A percentile compares a stretch with the other conserved stretches of the same genome.
These are phyloP conservation scores for Neoarius graeffei DNA, from an alignment of 2,113 vertebrate genomes.

Conservation along the genomic window DNA sequence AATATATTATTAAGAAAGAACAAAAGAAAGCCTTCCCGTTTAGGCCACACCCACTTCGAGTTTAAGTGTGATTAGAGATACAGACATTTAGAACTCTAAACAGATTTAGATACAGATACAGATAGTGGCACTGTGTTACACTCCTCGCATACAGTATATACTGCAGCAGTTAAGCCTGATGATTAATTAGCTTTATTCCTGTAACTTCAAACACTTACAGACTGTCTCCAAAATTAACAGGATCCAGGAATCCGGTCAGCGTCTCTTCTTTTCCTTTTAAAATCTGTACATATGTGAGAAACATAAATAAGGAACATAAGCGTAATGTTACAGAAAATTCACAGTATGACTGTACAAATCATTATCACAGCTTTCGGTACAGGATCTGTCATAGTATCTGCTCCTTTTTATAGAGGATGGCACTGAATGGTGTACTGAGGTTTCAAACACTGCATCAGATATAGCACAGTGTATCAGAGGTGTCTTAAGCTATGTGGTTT, in stretches of 20 bases:
- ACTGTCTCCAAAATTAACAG: conserved; percentile 89
- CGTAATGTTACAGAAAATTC: neutral
- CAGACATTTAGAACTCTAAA: neutral
- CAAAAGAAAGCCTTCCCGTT: neutral
- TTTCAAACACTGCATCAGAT: neutral
- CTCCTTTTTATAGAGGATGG: neutral
- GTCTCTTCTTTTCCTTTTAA: conserved; percentile 89
- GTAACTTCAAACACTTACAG: conserved; percentile 77
- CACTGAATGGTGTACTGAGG: neutral
- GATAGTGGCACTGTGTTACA: neutral
- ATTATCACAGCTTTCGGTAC: neutral
- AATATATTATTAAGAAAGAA: neutral
- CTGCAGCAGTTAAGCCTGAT: neutral
- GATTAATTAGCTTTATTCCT: neutral
- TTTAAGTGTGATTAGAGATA: neutral
- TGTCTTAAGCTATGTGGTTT: neutral
- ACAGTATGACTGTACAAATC: neutral
- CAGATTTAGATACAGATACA: neutral
- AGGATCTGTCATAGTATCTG: neutral
- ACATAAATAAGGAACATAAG: neutral
- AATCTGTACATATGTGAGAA: conserved; percentile 71
- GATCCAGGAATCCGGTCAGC: conserved; percentile 89
- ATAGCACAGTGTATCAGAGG: neutral
- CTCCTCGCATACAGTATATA: neutral
- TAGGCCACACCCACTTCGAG: neutral